Conservation (phyloP, 1,140 invertebrate species). For the Drosophila bocqueti region DNA sequence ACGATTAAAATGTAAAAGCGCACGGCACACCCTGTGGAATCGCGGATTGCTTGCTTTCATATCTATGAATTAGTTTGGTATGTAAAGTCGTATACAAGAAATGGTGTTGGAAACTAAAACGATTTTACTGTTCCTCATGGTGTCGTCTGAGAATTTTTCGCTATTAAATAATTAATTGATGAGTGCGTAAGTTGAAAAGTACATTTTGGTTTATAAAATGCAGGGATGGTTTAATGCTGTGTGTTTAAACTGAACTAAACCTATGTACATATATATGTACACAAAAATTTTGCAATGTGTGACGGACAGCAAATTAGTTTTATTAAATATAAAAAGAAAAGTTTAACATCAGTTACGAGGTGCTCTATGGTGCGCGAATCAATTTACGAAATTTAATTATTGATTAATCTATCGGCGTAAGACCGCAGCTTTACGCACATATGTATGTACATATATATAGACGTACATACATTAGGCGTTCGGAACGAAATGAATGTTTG, state of each 20-base stretch:
- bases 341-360: too few relatives aligned
- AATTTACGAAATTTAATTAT: conserved; percentile 32
- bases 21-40: conserved; percentile 30
- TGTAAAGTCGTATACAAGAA: conserved; percentile 52
- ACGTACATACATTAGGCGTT: conserved; percentile 35
- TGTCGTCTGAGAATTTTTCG: conserved; percentile 41
- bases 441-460: conserved; percentile 4
- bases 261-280: conserved; percentile 32
- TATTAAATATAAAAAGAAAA: background rate
- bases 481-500: conserved; percentile 11
- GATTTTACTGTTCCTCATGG: conserved; percentile 46
- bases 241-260: conserved; percentile 15
- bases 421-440: conserved; percentile 26
- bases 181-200: conserved; percentile 32
- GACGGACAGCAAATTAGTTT: conserved; percentile 21
- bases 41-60: conserved; percentile 45
- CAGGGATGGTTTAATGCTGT: background rate
- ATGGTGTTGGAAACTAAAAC: conserved; percentile 43
- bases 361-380: background rate
- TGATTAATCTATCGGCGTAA: conserved; percentile 43
- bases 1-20: conserved; percentile 18
- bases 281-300: conserved; percentile 22
- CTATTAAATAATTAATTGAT: conserved; percentile 38
- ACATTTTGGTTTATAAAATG: background rate
- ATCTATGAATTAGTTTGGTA: conserved; percentile 48